Evolutionary conservation across 2,113 vertebrate species (phyloP).

Genomic region (Podiceps cristatus): DNA sequence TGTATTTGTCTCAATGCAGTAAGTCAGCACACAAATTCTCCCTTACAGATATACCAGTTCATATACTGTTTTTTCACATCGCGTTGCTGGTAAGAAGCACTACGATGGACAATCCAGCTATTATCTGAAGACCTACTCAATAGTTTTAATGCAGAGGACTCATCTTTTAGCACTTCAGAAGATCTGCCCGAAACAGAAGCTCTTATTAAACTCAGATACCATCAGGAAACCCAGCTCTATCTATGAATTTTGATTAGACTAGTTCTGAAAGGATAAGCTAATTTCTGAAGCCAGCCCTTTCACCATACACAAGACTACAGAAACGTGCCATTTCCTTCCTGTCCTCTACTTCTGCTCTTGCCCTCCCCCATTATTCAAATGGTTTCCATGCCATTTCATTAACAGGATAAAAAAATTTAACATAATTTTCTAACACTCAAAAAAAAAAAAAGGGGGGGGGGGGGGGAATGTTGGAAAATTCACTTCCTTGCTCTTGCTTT

Average conservation of each 20-base stretch:
- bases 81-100: not conserved
- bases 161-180: not conserved
- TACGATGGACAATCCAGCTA: not conserved
- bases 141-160: not conserved
- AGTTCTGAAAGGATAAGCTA: not conserved
- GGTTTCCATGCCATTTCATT: not conserved
- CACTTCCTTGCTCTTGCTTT: conserved; percentile 64
- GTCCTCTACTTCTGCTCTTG: not conserved
- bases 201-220: not conserved
- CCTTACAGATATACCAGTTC: not conserved
- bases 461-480: conserved; percentile 24
- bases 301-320: not conserved
- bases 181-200: not conserved
- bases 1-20: not conserved
- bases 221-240: not conserved
- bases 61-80: not conserved
- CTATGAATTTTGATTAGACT: not conserved
- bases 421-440: not conserved
- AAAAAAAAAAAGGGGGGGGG: rapidly evolving
- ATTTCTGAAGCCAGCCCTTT: not conserved
- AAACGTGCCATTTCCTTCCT: not conserved
- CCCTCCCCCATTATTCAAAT: not conserved
- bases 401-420: not conserved
- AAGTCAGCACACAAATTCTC: not conserved
- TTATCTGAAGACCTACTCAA: not conserved